phyloP scores from a whole-genome alignment of 1,140 invertebrate genomes.

The Babylonia areolata region DNA sequence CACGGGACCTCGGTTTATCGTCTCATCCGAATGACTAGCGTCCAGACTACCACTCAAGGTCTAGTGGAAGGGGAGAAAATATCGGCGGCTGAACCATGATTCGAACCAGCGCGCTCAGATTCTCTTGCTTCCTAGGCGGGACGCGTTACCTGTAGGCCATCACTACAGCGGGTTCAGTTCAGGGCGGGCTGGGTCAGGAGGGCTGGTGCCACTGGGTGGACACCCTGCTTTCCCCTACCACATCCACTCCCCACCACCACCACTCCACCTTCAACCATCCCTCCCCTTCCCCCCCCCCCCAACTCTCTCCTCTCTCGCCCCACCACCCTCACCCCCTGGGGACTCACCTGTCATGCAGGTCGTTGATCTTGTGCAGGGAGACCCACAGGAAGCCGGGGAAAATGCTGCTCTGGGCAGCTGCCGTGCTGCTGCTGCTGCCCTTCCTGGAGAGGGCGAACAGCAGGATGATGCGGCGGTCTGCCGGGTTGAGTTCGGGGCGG shows the following conservation, averaged over 20 bases:
- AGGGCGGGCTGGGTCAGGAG: slow-evolving; percentile 52
- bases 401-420: background rate
- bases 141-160: too few relatives aligned
- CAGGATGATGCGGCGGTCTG: slow-evolving; percentile 60
- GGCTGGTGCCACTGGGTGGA: slow-evolving; percentile 71
- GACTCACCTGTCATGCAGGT: slow-evolving; percentile 71
- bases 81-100: too few relatives aligned
- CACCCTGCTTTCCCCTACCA: slow-evolving; percentile 58
- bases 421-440: slow-evolving; percentile 21
- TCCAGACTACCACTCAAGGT: too few relatives aligned
- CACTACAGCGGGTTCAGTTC: slow-evolving; percentile 62
- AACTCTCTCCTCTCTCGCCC: background rate
- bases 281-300: background rate
- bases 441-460: slow-evolving; percentile 64
- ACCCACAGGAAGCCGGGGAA: slow-evolving; percentile 63
- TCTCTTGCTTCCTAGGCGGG: too few relatives aligned
- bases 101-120: too few relatives aligned
- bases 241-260: too few relatives aligned
- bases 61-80: slow-evolving; percentile 61
- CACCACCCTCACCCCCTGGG: background rate
- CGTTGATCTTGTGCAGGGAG: slow-evolving; percentile 66
- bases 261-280: background rate
- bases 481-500: slow-evolving; percentile 52
- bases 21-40: too few relatives aligned
- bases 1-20: too few relatives aligned